Conservation (phyloP, 2,888 invertebrate species). For the Drosophila vallismaia region DNA sequence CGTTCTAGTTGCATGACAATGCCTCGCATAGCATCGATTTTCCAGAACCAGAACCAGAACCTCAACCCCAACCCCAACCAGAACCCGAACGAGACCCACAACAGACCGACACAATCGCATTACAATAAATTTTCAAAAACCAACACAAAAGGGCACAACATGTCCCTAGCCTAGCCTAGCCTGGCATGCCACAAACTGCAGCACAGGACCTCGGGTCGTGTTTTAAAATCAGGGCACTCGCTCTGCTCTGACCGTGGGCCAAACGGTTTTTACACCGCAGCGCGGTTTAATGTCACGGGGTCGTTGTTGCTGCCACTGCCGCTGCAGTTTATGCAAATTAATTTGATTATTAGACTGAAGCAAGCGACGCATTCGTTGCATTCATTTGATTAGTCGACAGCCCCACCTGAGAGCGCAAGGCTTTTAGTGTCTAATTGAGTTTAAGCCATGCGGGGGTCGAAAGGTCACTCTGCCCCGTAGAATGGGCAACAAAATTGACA, state of each 20-base stretch:
- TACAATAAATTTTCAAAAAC: slow-evolving; percentile 67
- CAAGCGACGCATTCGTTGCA: slow-evolving; percentile 46
- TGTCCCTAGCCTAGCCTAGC: slow-evolving; percentile 1
- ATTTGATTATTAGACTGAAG: slow-evolving; percentile 57
- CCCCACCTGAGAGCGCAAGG: slow-evolving; percentile 34
- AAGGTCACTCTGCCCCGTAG: slow-evolving; percentile 7
- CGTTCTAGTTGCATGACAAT: too few species aligned
- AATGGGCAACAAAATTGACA: too few species aligned
- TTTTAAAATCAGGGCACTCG: slow-evolving; percentile 40
- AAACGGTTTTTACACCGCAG: neutral
- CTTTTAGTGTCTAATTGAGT: slow-evolving; percentile 54
- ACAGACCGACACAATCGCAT: slow-evolving; percentile 65
- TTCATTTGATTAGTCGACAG: slow-evolving; percentile 54
- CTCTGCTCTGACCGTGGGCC: slow-evolving; percentile 1
- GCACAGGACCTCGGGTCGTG: slow-evolving; percentile 27
- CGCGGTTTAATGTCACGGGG: slow-evolving; percentile 38
- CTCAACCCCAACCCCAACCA: slow-evolving; percentile 24
- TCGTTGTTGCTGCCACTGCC: slow-evolving; percentile 3
- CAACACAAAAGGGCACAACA: slow-evolving; percentile 46
- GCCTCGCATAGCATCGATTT: slow-evolving; percentile 67
- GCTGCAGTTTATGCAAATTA: slow-evolving; percentile 53
- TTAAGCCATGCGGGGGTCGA: slow-evolving; percentile 7
- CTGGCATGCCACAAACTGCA: slow-evolving; percentile 43
- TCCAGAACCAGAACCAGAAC: slow-evolving; percentile 30
- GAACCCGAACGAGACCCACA: slow-evolving; percentile 30